These are phyloP conservation scores for Cynaeus angustus DNA, from an alignment of 2,888 invertebrate species.

Conservation along the genomic window DNA sequence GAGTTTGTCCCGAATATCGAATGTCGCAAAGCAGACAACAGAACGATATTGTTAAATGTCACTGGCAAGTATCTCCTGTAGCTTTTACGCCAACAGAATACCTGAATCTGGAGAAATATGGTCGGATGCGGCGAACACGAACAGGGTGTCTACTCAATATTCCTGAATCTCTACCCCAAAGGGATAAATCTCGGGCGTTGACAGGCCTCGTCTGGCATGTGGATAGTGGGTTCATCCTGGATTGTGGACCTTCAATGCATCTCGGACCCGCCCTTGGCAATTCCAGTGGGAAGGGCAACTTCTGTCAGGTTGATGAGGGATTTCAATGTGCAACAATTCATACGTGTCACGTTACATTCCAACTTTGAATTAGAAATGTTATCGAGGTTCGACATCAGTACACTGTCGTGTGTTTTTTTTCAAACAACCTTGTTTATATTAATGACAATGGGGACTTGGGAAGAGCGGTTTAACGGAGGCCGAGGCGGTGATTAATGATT, in stretches of 20 bases:
- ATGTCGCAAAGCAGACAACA: slow-evolving; percentile 31
- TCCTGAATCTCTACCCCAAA: slow-evolving; percentile 54
- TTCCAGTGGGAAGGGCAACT: slow-evolving; percentile 50
- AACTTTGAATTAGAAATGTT: slow-evolving; percentile 40
- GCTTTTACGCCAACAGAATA: slow-evolving; percentile 38
- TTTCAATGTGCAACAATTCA: slow-evolving; percentile 57
- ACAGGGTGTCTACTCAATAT: slow-evolving; percentile 56
- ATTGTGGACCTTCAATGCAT: slow-evolving; percentile 54
- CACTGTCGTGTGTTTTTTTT: slow-evolving; percentile 13
- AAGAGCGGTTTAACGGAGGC: slow-evolving; percentile 15
- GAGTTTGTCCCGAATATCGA: slow-evolving; percentile 14
- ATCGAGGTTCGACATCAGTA: slow-evolving; percentile 14
- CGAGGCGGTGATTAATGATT: slow-evolving; percentile 38
- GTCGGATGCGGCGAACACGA: slow-evolving; percentile 39
- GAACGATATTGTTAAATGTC: slow-evolving; percentile 46
- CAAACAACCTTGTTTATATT: slow-evolving; percentile 23
- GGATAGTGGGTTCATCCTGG: slow-evolving; percentile 53
- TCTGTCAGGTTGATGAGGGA: slow-evolving; percentile 57
- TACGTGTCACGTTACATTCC: slow-evolving; percentile 54
- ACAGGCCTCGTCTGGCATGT: slow-evolving; percentile 57
- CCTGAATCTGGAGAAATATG: slow-evolving; percentile 44
- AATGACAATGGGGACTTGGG: slow-evolving; percentile 19
- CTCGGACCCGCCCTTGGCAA: slow-evolving; percentile 53
- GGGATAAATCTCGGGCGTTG: slow-evolving; percentile 58
- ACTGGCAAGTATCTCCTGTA: slow-evolving; percentile 21